These are phyloP conservation scores for Hoplodrina ambigua DNA, from an alignment of 2,888 invertebrate species.

Conservation along the genomic window DNA sequence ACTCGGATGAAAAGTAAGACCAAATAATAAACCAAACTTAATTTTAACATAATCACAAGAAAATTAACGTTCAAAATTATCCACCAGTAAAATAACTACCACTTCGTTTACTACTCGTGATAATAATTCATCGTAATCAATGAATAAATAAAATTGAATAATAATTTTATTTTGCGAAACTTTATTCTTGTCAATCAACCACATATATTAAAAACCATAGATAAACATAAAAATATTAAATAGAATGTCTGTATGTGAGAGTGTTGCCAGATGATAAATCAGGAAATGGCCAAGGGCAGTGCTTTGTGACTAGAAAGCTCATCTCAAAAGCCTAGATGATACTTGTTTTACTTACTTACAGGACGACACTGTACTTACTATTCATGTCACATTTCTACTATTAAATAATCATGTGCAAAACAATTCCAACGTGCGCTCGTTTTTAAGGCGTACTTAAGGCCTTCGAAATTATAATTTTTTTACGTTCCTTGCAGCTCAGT, in stretches of 20 bases:
- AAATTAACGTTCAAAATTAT: constrained; percentile 8
- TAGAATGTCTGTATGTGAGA: constrained; percentile 4
- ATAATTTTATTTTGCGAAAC: constrained; percentile 60
- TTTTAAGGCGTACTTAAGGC: no score
- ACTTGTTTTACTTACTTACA: no score
- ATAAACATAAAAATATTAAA: constrained; percentile 21
- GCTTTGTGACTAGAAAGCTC: no score
- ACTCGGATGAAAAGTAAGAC: constrained; percentile 39
- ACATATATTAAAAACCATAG: constrained; percentile 54
- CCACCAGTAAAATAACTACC: constrained; percentile 13
- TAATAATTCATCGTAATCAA: constrained; percentile 14
- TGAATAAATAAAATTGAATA: constrained; percentile 42
- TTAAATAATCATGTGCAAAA: no score
- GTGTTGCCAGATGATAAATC: no score
- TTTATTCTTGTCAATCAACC: constrained; percentile 63
- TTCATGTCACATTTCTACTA: no score
- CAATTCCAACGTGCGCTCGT: no score
- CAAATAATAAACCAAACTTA: constrained; percentile 32
- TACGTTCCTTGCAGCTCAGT: no score
- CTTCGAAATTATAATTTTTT: no score
- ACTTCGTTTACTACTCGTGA: constrained; percentile 14
- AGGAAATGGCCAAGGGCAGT: no score
- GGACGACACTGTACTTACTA: no score
- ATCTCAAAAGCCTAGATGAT: no score
- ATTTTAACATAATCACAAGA: constrained; percentile 39